Conservation (phyloP, 2,797 vertebrate genomes). For the Coracias cyanogaster region DNA sequence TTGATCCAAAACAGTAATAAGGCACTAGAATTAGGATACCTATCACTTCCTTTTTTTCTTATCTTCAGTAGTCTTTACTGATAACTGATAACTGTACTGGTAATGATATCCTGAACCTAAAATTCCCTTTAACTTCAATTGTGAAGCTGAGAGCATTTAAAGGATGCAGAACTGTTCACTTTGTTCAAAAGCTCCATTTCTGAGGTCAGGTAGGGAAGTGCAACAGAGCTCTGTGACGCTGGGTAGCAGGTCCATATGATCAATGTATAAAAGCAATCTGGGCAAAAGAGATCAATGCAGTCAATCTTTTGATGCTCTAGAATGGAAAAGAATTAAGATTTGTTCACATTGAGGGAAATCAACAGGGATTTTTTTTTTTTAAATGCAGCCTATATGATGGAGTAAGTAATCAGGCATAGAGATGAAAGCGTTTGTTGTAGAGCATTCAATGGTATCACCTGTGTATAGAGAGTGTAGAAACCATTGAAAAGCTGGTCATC, state of each 20-base stretch:
- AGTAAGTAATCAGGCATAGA: conserved; percentile 66
- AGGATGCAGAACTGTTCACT: background rate
- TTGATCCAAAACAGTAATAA: background rate
- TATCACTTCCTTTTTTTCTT: background rate
- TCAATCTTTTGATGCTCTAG: conserved; percentile 23
- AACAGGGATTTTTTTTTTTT: conserved; percentile 43
- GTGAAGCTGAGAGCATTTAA: background rate
- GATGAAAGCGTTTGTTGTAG: conserved; percentile 37
- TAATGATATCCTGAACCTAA: background rate
- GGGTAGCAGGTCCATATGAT: background rate
- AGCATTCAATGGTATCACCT: conserved; percentile 22
- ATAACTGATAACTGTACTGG: background rate
- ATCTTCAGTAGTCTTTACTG: background rate
- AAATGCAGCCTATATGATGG: conserved; percentile 54
- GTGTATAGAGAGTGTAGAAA: background rate
- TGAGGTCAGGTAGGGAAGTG: background rate
- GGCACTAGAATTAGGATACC: background rate
- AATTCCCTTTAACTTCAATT: background rate
- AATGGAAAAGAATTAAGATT: conserved; percentile 78
- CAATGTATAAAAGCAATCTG: background rate
- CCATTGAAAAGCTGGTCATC: background rate
- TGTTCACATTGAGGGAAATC: conserved; percentile 62
- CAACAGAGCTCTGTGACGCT: background rate
- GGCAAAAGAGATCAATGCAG: background rate
- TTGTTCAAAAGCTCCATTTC: background rate